Conservation (phyloP, 2,888 invertebrate genomes). For the Proisotoma minuta region DNA sequence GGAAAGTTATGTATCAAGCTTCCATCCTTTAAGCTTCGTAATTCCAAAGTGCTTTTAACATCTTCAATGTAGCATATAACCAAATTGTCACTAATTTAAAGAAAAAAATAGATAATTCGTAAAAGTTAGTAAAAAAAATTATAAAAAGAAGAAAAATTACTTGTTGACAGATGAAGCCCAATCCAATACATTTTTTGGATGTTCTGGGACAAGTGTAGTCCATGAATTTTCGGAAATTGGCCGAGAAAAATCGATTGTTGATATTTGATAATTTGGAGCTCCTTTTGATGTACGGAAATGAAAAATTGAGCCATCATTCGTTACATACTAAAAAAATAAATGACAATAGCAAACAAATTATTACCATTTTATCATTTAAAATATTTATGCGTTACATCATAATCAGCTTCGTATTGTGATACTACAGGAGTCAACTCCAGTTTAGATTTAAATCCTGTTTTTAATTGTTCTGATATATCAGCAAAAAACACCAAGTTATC, state of each 20-base stretch:
- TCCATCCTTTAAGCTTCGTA: conserved; percentile 71
- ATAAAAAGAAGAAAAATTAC: conserved; percentile 21
- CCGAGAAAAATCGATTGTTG: conserved; percentile 73
- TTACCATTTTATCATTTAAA: not conserved
- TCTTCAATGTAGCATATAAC: conserved; percentile 85
- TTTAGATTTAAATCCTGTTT: conserved; percentile 55
- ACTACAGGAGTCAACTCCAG: conserved; percentile 75
- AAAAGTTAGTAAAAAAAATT: not conserved
- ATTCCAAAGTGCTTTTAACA: conserved; percentile 85
- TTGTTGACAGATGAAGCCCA: conserved; percentile 79
- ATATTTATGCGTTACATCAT: conserved; percentile 63
- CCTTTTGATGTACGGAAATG: conserved; percentile 89
- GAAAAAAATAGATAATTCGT: not conserved
- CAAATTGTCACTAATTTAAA: conserved; percentile 64
- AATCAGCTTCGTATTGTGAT: conserved; percentile 86
- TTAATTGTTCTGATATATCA: conserved; percentile 58
- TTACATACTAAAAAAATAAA: conserved; percentile 68
- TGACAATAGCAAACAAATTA: conserved; percentile 3
- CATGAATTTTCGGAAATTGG: conserved; percentile 68
- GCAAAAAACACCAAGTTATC: conserved; percentile 85
- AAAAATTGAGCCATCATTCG: conserved; percentile 75
- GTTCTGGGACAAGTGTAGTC: conserved; percentile 76
- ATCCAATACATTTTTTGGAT: conserved; percentile 80
- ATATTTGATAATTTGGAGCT: conserved; percentile 84
- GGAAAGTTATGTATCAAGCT: conserved; percentile 67